Evolutionary conservation across 2,797 vertebrate genomes (phyloP), one percentile per base, ranked within the genome.

Genomic region (Alosa sapidissima): DNA sequence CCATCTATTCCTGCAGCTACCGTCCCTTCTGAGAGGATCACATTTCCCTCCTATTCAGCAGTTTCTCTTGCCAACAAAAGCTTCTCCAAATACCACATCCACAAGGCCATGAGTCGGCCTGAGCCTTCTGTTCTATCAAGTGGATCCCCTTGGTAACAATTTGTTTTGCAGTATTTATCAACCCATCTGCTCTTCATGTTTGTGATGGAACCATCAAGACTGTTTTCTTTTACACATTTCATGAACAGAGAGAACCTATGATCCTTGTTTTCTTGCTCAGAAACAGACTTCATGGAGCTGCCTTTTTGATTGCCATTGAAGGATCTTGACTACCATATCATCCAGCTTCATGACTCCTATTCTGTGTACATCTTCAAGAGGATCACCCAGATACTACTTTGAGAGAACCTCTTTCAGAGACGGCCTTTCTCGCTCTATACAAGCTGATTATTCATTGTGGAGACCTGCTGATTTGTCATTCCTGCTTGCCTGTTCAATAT

Each of bases 1-100:
- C 68, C 14, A 41, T 75, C 36, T 75, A 13, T 11, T 41, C 33
- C 68, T 75, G 68, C 68, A 7, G 36, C 41, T 10, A 16, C 36
- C 16, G 36, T 78, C 41, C 41, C 72, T 47, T 78, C n/a, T 36
- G 36, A 47, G 72, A 8, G 19, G 72, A 47, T 78, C 36, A 47
- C 36, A 21, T 47, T 78, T 78, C 72, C 45, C 72, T 47, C 16
- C 72, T 47, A 78, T 78, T 78, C 72, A 78, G 41, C 72, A 19
- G 33, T 16, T 78, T 78, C 19, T 47, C 72, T 19, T 78, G 36
- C 72, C 72, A 78, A 45, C 5, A 45, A 14, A 41, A 41, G 14
- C 8, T 45, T 13, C 21, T 78, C 72, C 72, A 78, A 78, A 47
- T 47, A 45, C 36, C 36, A 75, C 36, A 16, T 41, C 13, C 36